Evolutionary conservation across 2,113 vertebrate genomes (phyloP).

Genomic region (Chloropsis hardwickii): DNA sequence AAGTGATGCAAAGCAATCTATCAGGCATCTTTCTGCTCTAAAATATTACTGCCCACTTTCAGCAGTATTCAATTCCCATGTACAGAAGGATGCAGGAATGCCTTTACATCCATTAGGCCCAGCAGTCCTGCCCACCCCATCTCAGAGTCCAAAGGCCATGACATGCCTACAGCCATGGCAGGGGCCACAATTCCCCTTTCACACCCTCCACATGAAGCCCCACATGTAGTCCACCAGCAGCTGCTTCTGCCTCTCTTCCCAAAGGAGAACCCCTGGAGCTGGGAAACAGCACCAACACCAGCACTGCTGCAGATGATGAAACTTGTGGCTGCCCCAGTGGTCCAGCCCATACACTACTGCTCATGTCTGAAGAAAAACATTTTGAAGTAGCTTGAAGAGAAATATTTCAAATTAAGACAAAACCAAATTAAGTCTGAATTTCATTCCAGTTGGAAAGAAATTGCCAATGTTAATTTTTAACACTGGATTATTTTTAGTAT

Average conservation of each 20-base stretch:
- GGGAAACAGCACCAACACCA: not conserved
- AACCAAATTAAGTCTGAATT: not conserved
- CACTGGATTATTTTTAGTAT: not conserved
- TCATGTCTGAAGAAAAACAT: not conserved
- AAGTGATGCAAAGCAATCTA: too few relatives aligned
- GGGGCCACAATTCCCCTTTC: not conserved
- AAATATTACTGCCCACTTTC: not conserved
- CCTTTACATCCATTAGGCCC: not conserved
- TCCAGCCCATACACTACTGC: not conserved
- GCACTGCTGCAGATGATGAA: not conserved
- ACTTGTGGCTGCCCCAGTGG: too few relatives aligned
- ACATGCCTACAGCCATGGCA: not conserved
- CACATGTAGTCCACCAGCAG: rapidly evolving
- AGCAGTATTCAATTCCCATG: not conserved
- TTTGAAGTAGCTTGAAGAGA: not conserved
- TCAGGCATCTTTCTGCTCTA: not conserved
- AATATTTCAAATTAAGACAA: not conserved
- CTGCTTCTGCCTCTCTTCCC: not conserved
- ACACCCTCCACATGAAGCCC: rapidly evolving
- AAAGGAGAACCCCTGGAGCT: not conserved
- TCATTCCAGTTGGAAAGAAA: not conserved
- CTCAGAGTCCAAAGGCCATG: not conserved
- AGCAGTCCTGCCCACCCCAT: not conserved
- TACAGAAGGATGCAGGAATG: not conserved
- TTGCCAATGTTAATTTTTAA: not conserved